These are phyloP conservation scores for Lepidurus couesii DNA, from an alignment of 1,140 invertebrate species.

Conservation along the genomic window DNA sequence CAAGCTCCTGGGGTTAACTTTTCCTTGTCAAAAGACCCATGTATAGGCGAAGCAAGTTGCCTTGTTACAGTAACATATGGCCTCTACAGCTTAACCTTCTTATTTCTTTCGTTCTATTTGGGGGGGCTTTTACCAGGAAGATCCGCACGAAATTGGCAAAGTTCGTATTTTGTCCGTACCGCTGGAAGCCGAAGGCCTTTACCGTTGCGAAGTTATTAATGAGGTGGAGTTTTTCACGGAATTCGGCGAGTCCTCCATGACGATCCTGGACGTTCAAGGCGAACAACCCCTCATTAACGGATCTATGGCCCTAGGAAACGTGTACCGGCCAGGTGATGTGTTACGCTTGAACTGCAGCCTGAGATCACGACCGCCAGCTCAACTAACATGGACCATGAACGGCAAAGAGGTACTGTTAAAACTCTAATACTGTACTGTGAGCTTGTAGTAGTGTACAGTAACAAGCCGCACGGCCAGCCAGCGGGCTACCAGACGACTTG, in stretches of 20 bases:
- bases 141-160: conserved; percentile 54
- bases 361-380: conserved; percentile 23
- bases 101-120: conserved; percentile 31
- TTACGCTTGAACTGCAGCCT: conserved; percentile 29
- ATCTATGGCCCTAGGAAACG: conserved; percentile 28
- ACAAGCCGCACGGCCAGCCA: too few species aligned
- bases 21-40: background rate
- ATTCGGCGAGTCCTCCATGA: conserved; percentile 27
- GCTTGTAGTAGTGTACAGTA: too few species aligned
- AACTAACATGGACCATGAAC: conserved; percentile 29
- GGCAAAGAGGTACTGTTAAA: conserved; percentile 25
- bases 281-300: conserved; percentile 28
- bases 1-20: background rate
- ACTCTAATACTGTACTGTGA: too few species aligned
- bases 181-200: conserved; percentile 57
- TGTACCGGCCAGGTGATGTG: conserved; percentile 25
- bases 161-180: conserved; percentile 62
- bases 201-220: conserved; percentile 65
- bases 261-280: conserved; percentile 24
- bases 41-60: background rate
- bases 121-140: conserved; percentile 46
- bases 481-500: too few species aligned
- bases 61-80: conserved; percentile 5
- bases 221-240: conserved; percentile 63
- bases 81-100: background rate